phyloP scores from a whole-genome alignment of 92 coral and sea anemone genomes.

The Epizoanthus fatuus region DNA sequence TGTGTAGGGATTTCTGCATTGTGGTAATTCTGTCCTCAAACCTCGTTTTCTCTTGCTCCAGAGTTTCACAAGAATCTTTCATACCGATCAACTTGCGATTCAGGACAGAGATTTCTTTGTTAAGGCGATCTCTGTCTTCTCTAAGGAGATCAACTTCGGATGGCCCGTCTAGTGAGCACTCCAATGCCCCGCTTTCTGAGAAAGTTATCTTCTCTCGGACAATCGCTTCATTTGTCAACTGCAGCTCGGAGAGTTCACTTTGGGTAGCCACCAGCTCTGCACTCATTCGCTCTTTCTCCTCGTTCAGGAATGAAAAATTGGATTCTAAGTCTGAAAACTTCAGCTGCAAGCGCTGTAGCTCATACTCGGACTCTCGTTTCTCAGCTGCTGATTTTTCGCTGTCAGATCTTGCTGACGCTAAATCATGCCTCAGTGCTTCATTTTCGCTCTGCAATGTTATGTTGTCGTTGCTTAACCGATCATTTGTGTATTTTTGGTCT shows the following conservation, averaged over 20 bases:
- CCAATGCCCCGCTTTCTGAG: slow-evolving; percentile 70
- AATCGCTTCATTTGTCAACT: slow-evolving; percentile 58
- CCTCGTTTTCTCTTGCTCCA: slow-evolving; percentile 84
- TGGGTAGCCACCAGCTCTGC: slow-evolving; percentile 79
- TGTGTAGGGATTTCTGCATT: slow-evolving; percentile 72
- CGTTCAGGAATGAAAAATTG: slow-evolving; percentile 72
- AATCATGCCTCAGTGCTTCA: slow-evolving; percentile 77
- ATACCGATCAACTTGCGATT: slow-evolving; percentile 76
- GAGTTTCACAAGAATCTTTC: slow-evolving; percentile 77
- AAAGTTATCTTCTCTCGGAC: slow-evolving; percentile 66
- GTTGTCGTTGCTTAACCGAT: slow-evolving; percentile 87
- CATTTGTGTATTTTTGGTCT: slow-evolving; percentile 76
- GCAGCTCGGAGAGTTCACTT: slow-evolving; percentile 81
- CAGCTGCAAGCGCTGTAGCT: slow-evolving; percentile 77
- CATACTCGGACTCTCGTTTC: slow-evolving; percentile 80
- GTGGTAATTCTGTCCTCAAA: slow-evolving; percentile 68
- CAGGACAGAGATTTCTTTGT: slow-evolving; percentile 80
- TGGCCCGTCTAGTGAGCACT: slow-evolving; percentile 49
- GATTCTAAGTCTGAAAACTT: slow-evolving; percentile 84
- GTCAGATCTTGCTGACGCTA: slow-evolving; percentile 71
- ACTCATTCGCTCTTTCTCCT: slow-evolving; percentile 90
- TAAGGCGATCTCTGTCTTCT: slow-evolving; percentile 88
- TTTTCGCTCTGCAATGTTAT: slow-evolving; percentile 71
- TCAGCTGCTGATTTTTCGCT: slow-evolving; percentile 79
- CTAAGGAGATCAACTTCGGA: slow-evolving; percentile 79